Evolutionary conservation across 2,888 invertebrate species (phyloP).

Genomic region (Arctia plantaginis): DNA sequence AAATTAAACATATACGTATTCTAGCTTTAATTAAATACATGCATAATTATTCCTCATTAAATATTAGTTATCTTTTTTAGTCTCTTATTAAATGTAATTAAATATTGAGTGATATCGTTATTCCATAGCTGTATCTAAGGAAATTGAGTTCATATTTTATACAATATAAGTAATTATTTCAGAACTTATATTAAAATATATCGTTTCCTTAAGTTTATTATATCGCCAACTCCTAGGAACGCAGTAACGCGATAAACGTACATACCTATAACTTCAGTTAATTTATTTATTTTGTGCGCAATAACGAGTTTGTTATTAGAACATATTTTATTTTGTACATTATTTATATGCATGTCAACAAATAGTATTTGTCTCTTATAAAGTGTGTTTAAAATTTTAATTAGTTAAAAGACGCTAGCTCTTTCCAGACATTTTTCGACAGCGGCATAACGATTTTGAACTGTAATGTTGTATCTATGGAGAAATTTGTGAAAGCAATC

Average conservation of each 20-base stretch:
- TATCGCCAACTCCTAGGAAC: constrained; percentile 6
- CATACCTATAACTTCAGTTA: background rate
- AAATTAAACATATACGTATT: background rate
- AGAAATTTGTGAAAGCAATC: no score
- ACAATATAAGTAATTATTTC: background rate
- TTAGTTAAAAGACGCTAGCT: no score
- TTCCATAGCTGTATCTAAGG: constrained; percentile 30
- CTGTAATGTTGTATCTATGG: no score
- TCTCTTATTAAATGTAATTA: background rate
- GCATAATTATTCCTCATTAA: constrained; percentile 10
- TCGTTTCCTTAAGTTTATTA: constrained; percentile 5
- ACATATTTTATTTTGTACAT: background rate
- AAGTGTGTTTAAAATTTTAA: no score
- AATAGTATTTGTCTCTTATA: no score
- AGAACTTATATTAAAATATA: background rate
- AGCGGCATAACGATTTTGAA: no score
- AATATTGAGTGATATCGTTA: constrained; percentile 28
- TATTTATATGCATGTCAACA: no score
- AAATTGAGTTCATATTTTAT: background rate
- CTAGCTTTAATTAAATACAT: background rate
- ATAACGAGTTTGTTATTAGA: no score
- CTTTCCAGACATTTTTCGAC: no score
- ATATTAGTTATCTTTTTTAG: background rate
- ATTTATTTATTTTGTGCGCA: constrained; percentile 1
- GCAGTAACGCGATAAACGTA: background rate